phyloP scores from a whole-genome alignment of 2,797 vertebrate genomes.

The Apodemus agrarius region DNA sequence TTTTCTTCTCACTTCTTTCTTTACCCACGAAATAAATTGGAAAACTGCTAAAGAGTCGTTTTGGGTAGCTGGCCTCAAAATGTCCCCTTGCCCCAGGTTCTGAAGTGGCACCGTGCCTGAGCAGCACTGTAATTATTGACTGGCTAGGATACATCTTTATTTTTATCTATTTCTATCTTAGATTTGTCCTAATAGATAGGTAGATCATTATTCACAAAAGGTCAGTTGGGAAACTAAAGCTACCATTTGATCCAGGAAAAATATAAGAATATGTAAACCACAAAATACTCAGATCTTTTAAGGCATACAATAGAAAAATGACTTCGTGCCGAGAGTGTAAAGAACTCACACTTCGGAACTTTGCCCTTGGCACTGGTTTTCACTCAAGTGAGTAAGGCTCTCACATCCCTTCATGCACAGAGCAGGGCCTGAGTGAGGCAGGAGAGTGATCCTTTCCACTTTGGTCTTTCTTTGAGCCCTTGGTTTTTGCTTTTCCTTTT shows the following conservation, averaged over 20 bases:
- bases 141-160: background rate
- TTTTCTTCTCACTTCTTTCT: background rate
- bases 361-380: background rate
- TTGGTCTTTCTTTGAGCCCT: background rate
- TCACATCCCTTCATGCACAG: background rate
- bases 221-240: slow-evolving; percentile 17
- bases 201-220: background rate
- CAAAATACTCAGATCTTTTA: background rate
- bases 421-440: background rate
- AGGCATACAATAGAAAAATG: background rate
- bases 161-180: background rate
- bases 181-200: background rate
- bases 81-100: no score
- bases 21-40: background rate
- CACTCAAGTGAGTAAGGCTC: background rate
- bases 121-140: background rate
- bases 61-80: no score
- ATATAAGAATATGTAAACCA: background rate
- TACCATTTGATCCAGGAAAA: slow-evolving; percentile 3
- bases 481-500: background rate
- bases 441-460: background rate
- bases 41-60: background rate
- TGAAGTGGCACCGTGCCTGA: background rate
- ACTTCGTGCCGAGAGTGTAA: background rate
- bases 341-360: background rate